Base-by-base conservation (phyloP, 1,140 invertebrate genomes). In the Amphibalanus amphitrite region DNA sequence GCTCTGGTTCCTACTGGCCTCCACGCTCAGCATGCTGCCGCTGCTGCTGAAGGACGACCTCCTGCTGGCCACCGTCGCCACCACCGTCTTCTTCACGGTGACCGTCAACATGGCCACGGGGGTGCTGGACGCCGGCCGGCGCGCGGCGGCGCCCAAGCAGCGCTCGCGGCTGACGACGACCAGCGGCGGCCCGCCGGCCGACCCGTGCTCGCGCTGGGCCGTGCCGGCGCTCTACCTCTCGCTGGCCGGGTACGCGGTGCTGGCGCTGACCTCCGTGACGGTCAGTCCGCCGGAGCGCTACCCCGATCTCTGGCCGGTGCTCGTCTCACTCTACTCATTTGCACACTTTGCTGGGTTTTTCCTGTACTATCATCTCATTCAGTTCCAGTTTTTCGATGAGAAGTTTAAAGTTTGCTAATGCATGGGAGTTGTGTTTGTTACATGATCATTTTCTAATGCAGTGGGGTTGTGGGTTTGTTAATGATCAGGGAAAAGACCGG, bases 21-120 rank as follows among this genome's bases (percentile, higher is more conserved):
- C 90, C 1, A 85, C 85, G 71, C 90, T 89, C 78, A 96, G 93
- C 78, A 92, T 98, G 90, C 79, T 94, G 65, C 93, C 94, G 0
- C 83, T 98, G n/a, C 79, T 93, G 1, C 78, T 89, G 0, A 95
- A 91, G 82, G 95, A 97, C 82, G 83, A 85, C 65, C 81, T 96
- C 30, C 76, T 87, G 0, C 76, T 90, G 70, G 88, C 90, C 26
- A 89, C 85, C 75, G 78, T 89, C 71, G 82, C 83, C n/a, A 80
- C 88, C 23, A 83, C 81, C 69, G 75, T 85, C 10, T 38, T 79
- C 17, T 74, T 81, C 30, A 78, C 79, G 67, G 71, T 77, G 28
- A 74, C 78, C 38, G 71, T 71, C 23, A 47, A 64, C 15, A 74
- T 75, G 25, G 72, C 74, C 25, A 71, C 28, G 23, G 84, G 87